Base-by-base conservation (phyloP, 2,113 vertebrate species). In the Lampris incognitus region DNA sequence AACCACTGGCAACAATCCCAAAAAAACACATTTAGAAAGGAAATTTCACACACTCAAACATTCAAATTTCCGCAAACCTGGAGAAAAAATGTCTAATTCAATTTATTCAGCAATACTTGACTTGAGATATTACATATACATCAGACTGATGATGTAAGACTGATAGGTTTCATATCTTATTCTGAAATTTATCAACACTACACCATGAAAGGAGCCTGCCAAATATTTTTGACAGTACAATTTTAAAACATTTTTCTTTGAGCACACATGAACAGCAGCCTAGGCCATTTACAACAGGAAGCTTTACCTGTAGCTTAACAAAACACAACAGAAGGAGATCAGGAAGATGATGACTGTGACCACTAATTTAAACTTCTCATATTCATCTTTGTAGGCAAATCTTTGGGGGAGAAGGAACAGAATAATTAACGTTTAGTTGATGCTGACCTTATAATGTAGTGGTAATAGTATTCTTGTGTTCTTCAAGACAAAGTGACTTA, bases 321-420 rank as follows among this genome's bases (percentile, higher is more conserved):
- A 68, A 86, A 99, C 97, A 8, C 95, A 94, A 85, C 98, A 99
- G 93, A 95, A 99, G 85, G 98, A 98, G 83, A 97, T 93, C 0
- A 99, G 76, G 54, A 98, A 94, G n/a, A 99, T 94, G 85, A 99
- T 95, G 88, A 98, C 96, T 11, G 96, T 98, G 92, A 99, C 94
- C 91, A 95, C 93, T 84, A 99, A 95, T 79, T 99, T 99, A 82
- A 99, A 99, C 82, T 98, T 99, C 93, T 99, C 98, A 0, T 99
- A 99, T 84, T 99, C 98, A 0, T 98, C 97, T 89, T 99, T 99
- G 86, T 99, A 99, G 0, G 98, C 97, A 55, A 98, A 99, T 91
- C 98, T 99, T 88, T 54, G 52, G 0, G 1, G 3, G 9, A 11
- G 41, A 78, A 37, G 42, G n/a, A 24, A 67, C 59, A 42, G 7